Evolutionary conservation across 2,888 invertebrate species (phyloP), one percentile per base, ranked within the genome.

Genomic region (Caenorhabditis sp.): DNA sequence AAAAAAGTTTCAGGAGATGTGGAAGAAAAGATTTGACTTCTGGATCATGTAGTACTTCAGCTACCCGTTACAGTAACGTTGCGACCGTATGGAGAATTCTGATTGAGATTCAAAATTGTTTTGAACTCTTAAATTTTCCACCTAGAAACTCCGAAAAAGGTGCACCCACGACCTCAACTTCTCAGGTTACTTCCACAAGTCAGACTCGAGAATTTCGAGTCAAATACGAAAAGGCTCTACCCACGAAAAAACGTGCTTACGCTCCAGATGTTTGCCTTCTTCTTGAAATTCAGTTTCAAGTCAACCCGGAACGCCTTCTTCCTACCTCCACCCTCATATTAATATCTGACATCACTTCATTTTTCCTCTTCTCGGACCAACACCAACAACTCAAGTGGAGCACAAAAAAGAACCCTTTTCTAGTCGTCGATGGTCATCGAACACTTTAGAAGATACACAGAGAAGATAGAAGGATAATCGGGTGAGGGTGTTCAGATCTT

Each of bases 381-480:
- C 22, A 61, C 41, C 24, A 44, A 51, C 51, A 31, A 51, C 28
- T 51, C 66, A 66, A 51, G n/a, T 66, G 66, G 51, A 66, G 31
- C 26, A 47, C 58, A 47, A 31, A 28, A 49, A 47, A 22, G 61
- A 47, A 49, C 56, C 41, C 14, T 7, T n/a, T n/a, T n/a, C 38
- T 38, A 10, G 38, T 31, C 16, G 26, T 22, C 24, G 24, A 14
- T 49, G 61, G 72, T 72, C 72, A 58, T 35, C 51, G 70, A 70
- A 26, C 58, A 58, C 26, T 28, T 19, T 31, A 66, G 49, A 51
- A 49, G 66, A 66, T 54, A 44, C 16, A 26, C 26, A 61, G 54
- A 22, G 51, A 66, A 51, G 26, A 35, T 10, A 51, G 38, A 54
- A 41, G 74, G 74, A 74, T 74, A 64, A 74, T 74, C 74, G 74